These are phyloP conservation scores for Hemibagrus wyckioides DNA, from an alignment of 2,113 vertebrate genomes.

Conservation along the genomic window DNA sequence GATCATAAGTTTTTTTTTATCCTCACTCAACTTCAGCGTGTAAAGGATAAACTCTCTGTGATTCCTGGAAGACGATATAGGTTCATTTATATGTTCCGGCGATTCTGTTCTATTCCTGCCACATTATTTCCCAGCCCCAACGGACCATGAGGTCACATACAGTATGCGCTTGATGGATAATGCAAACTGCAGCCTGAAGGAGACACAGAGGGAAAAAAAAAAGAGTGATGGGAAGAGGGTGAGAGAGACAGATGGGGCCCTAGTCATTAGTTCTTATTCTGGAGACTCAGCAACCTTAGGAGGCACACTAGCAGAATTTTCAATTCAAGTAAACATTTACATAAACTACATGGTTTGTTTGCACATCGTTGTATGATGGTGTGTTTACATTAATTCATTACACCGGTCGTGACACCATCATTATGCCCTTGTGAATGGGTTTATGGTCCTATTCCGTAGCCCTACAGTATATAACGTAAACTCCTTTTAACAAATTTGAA, in stretches of 20 bases:
- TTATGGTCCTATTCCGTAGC: background rate
- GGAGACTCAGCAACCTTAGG: background rate
- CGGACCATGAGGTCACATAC: slow-evolving; percentile 14
- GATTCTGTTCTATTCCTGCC: background rate
- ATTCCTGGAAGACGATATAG: background rate
- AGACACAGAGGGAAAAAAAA: background rate
- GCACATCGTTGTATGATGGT: background rate
- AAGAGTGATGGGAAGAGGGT: slow-evolving; percentile 1
- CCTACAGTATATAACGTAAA: background rate
- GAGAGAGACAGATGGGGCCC: slow-evolving; percentile 10
- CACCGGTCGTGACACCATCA: background rate
- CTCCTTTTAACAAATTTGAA: no score
- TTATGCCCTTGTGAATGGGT: background rate
- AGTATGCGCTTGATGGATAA: slow-evolving; percentile 15
- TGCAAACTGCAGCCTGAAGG: slow-evolving; percentile 23
- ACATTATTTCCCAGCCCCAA: slow-evolving; percentile 5
- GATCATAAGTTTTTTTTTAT: background rate
- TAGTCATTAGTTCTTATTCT: background rate
- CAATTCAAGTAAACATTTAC: background rate
- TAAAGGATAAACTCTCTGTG: background rate
- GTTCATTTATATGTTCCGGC: background rate
- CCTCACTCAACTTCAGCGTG: background rate
- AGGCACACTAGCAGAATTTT: background rate
- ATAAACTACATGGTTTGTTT: background rate
- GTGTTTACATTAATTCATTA: background rate